Evolutionary conservation across 30 jellyfish, hydroid and myxozoan genomes (phyloP), one percentile per base, ranked within the genome.

Genomic region (Pelagia noctiluca): DNA sequence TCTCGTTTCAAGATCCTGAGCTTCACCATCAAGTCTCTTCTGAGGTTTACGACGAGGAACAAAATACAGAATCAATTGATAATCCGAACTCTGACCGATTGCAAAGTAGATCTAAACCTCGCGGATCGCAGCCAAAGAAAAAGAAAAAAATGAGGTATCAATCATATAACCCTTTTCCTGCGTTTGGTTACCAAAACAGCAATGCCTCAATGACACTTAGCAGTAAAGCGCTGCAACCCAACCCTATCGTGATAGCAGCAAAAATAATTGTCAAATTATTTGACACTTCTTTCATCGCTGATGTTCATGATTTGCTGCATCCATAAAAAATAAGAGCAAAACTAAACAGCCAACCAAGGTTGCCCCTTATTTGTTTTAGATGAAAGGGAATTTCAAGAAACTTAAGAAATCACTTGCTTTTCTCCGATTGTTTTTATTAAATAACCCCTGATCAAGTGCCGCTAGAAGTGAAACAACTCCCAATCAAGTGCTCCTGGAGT

Each of bases 131-230:
- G 34, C 82, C 88, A 61, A 84, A 66, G 74, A 84, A 84, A 37
- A 84, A 84, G 75, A 77, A 76, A 37, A 84, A 75, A 72, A 34
- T 66, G 18, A 84, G 95, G 95, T 84, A 70, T 5, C 57, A 42
- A 5, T 42, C 57, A 42, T 42, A 42, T 42, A 5, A 42, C 12
- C 12, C 16, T 5, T 42, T 42, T 42, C 57, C 8, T 42, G 57
- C n/a, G n/a, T n/a, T n/a, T n/a, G n/a, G n/a, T 29, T 23, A 37
- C 47, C 22, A 33, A 3, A n/a, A 19, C 77, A 7, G 76, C 71
- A n/a, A 33, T 26, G 3, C 36, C 36, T 33, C 36, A 16, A 18
- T 22, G 75, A 28, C 63, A 7, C 11, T n/a, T 5, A 30, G 25
- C 24, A 21, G 68, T 13, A 22, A 18, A 35, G 2, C 63, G 1